Base-by-base conservation (phyloP, 2,113 vertebrate species). In the Haemorhous mexicanus region DNA sequence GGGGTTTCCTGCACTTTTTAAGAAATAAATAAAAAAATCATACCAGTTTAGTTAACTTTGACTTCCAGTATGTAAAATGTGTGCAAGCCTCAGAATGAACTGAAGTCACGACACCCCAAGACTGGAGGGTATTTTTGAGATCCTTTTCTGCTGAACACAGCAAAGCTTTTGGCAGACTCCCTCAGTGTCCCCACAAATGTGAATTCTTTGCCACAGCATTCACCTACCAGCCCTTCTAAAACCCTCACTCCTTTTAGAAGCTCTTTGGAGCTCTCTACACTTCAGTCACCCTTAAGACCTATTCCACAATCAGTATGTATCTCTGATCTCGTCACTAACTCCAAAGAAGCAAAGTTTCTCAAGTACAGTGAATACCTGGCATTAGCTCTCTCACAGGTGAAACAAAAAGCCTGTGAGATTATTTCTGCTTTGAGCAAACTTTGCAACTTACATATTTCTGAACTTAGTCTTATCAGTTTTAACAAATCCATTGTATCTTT, bases 291-390 rank as follows among this genome's bases (percentile, higher is more conserved):
- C 55, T 64, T 20, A 56, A 66, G 39, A 76, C 66, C 78, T 55
- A 77, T 91, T 79, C 70, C 64, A 59, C 84, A 78, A 79, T 96
- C 94, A 88, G 41, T 39, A 90, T 84, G 46, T 67, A 79, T 95
- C 89, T 95, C 88, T 62, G 59, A 91, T 73, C 75, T 86, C 76
- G 88, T 16, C 59, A 77, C 0, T 0, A 37, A 39, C 79, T 86
- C 83, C 72, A 88, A 75, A 92, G 61, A 63, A 78, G 43, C 32
- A 22, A 66, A 69, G 66, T 74, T 96, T 87, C 78, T 89, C 59
- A 93, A n/a, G 75, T 44, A 72, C 35, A 74, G 68, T 69, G 64
- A 94, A 78, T 49, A 22, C 16, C 53, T 91, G 58, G 72, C 37
- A 69, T 75, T 13, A 83, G 27, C 47, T 69, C 41, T 84, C 82